Conservation (phyloP, 2,797 vertebrate species). For the Pseudomugil tenellus region DNA sequence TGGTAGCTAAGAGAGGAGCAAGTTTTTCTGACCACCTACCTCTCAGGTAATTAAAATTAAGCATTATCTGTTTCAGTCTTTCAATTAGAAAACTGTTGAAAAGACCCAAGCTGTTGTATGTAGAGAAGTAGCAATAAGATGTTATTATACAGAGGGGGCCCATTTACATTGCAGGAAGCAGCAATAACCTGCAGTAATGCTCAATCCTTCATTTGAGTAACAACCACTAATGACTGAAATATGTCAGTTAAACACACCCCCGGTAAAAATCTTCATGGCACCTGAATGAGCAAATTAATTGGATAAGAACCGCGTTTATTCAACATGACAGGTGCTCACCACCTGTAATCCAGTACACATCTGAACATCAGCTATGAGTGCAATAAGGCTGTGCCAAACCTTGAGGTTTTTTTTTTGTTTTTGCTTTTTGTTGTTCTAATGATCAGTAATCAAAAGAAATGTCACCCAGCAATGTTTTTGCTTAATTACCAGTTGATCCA, state of each 20-base stretch:
- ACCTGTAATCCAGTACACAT: constrained; percentile 54
- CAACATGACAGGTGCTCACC: constrained; percentile 62
- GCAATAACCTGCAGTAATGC: constrained; percentile 61
- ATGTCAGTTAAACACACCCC: constrained; percentile 12
- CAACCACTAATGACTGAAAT: constrained; percentile 42
- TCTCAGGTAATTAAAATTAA: constrained; percentile 82
- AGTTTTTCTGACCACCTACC: constrained; percentile 69
- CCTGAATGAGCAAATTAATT: constrained; percentile 59
- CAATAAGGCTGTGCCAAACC: constrained; percentile 30
- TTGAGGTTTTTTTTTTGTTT: constrained; percentile 14
- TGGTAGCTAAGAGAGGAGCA: constrained; percentile 76
- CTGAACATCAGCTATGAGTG: constrained; percentile 28
- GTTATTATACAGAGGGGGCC: constrained; percentile 61
- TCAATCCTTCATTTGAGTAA: constrained; percentile 49
- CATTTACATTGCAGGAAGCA: constrained; percentile 47
- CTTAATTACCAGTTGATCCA: constrained; percentile 67
- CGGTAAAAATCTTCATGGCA: constrained; percentile 40
- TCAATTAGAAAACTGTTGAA: constrained; percentile 79
- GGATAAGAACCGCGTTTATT: constrained; percentile 51
- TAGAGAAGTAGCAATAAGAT: constrained; percentile 74
- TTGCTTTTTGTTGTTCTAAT: constrained; percentile 2
- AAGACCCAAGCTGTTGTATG: constrained; percentile 62
- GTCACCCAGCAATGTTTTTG: constrained; percentile 62
- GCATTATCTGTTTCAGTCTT: constrained; percentile 80
- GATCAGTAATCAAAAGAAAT: constrained; percentile 54